Conservation (phyloP, 2,113 vertebrate species). For the Parotia lawesii region DNA sequence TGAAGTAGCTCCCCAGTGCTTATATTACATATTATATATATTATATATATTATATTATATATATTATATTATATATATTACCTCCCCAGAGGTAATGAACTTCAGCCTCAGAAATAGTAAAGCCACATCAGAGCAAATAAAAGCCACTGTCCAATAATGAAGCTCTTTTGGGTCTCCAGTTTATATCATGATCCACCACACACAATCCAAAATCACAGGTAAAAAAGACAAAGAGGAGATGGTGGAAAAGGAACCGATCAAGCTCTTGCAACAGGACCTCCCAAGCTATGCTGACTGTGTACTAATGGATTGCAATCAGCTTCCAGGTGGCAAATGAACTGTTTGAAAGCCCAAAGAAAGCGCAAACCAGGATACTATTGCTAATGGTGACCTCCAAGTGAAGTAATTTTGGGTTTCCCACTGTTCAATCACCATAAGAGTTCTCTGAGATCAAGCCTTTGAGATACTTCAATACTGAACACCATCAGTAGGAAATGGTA, state of each 20-base stretch:
- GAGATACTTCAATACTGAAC: neutral
- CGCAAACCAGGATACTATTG: neutral
- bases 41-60: too few relatives aligned
- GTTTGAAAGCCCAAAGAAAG: neutral
- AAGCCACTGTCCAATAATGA: fast-evolving
- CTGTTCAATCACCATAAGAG: neutral
- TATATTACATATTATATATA: too few relatives aligned
- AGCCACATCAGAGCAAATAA: neutral
- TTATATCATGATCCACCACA: neutral
- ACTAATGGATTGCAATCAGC: neutral
- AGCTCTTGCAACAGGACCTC: neutral
- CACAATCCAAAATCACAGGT: neutral
- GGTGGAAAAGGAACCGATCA: neutral
- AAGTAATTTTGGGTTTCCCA: neutral
- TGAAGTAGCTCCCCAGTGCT: neutral
- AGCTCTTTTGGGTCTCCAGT: neutral
- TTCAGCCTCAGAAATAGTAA: neutral
- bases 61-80: too few relatives aligned
- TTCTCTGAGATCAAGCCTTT: neutral
- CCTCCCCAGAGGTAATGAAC: neutral
- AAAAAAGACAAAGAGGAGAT: neutral
- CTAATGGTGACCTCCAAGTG: neutral
- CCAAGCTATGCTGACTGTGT: neutral
- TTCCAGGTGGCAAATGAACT: neutral
- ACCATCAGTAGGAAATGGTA: neutral